Percentiles rank a stretch among this genome's conserved stretches.
Evolutionary conservation across 1,140 invertebrate genomes (phyloP).

Genomic region (Pachyrhynchus sulphureomaculatus): DNA sequence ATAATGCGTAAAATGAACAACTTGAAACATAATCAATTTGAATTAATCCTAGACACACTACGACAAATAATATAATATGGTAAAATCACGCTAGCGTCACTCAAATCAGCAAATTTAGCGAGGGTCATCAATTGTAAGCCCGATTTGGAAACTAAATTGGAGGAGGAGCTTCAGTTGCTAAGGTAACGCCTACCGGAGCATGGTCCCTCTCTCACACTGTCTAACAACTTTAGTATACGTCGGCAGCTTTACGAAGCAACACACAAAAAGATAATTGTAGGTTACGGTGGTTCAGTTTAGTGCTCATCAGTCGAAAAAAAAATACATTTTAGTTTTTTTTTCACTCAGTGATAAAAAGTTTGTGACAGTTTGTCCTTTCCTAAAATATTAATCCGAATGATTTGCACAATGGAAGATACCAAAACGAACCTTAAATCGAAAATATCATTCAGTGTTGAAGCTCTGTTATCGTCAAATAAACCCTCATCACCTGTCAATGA

Average conservation of each 20-base stretch:
- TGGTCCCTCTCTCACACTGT: constrained; percentile 34
- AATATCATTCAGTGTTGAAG: constrained; percentile 52
- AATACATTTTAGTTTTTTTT: background rate
- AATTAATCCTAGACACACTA: constrained; percentile 42
- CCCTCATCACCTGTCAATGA: constrained; percentile 27
- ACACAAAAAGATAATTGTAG: constrained; percentile 23
- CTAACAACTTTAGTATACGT: constrained; percentile 35
- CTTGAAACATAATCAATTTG: constrained; percentile 41
- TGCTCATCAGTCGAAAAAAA: constrained; percentile 7
- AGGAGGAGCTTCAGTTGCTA: constrained; percentile 30
- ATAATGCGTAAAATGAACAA: constrained; percentile 29
- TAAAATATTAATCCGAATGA: constrained; percentile 23
- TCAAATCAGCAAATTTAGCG: constrained; percentile 36
- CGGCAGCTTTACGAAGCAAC: constrained; percentile 25
- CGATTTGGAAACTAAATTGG: constrained; percentile 41
- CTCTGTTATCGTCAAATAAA: constrained; percentile 40
- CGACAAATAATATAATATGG: constrained; percentile 48
- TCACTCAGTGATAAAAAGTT: background rate
- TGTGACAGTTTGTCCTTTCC: constrained; percentile 1
- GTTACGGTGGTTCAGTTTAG: constrained; percentile 11
- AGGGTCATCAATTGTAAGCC: constrained; percentile 42
- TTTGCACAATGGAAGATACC: constrained; percentile 45
- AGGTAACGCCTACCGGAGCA: constrained; percentile 30
- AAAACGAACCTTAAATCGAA: constrained; percentile 49
- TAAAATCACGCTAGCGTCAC: constrained; percentile 40